These are phyloP conservation scores for Cercopithecus neglectus DNA, from an alignment of 2,797 vertebrate genomes.

Conservation along the genomic window DNA sequence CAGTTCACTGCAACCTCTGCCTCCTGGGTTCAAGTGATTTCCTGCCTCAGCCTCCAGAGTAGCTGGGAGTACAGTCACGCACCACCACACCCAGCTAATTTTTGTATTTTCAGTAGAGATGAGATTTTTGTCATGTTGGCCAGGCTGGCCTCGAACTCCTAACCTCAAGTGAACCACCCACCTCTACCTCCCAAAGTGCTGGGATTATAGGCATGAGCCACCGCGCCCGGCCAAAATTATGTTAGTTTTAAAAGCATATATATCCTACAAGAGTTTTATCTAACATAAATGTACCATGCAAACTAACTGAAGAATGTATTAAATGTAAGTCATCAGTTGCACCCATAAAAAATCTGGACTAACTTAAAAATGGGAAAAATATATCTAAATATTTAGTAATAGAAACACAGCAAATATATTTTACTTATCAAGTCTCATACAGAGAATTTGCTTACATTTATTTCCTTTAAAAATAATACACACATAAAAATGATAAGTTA, in stretches of 20 bases:
- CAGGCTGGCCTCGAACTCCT: too few species aligned
- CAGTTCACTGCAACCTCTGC: too few species aligned
- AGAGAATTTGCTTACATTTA: background rate
- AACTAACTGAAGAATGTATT: background rate
- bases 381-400: background rate
- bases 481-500: conserved; percentile 35
- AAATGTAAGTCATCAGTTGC: background rate
- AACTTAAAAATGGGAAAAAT: background rate
- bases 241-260: background rate
- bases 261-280: background rate
- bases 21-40: too few species aligned
- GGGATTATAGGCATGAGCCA: too few species aligned
- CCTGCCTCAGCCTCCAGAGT: too few species aligned
- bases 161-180: too few species aligned
- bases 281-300: background rate
- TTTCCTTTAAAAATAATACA: conserved; percentile 11
- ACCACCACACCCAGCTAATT: too few species aligned
- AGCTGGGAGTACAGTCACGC: too few species aligned
- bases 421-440: background rate
- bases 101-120: too few species aligned
- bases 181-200: too few species aligned
- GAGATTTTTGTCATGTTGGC: too few species aligned
- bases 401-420: background rate
- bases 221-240: background rate
- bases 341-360: background rate